Evolutionary conservation across 2,797 vertebrate species (phyloP), one percentile per base, ranked within the genome.

Genomic region (Neosalanx taihuensis): DNA sequence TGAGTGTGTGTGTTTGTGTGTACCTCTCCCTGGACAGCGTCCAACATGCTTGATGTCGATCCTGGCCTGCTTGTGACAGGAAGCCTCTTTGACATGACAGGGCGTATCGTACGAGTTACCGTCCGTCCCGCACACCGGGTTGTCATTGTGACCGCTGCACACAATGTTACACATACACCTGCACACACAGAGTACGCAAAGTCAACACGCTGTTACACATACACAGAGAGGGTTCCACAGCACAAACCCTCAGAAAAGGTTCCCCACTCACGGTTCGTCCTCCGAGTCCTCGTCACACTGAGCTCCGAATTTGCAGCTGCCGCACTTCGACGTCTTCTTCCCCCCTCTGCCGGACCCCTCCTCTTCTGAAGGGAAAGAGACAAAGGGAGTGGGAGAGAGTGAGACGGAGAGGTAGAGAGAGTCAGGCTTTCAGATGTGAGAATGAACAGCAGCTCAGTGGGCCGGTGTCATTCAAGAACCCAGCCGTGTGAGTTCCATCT

Each of bases 91-190:
- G 74, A 99, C 97, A 85, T 98, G 96, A 79, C 97, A 99, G 0
- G 97, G 97, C 67, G 98, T 99, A 81, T 95, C 95, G 86, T 99
- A 99, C 61, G 96, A 98, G 82, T 93, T 92, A 71, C 95, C 95
- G 72, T 99, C 93, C 64, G 93, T 93, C 84, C 96, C 97, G 73
- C 97, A 99, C 58, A 98, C 96, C 1, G 95, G 96, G 87, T 99
- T 99, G 84, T 98, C 96, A 69, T 97, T 99, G 92, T 98, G 96
- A 41, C 97, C 97, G 33, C 94, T 99, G 87, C 97, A 99, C 88
- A 98, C 96, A 76, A 99, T 98, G 88, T 99, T 99, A 89, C 97
- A 99, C 35, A 98, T 97, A 90, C 97, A 99, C 86, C 97, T 99
- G 86, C 0, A 69, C 15, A 62, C 68, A 78, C 63, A 61, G 2